These are phyloP conservation scores for Epinotia nisella DNA, from an alignment of 2,888 invertebrate genomes.

Conservation along the genomic window DNA sequence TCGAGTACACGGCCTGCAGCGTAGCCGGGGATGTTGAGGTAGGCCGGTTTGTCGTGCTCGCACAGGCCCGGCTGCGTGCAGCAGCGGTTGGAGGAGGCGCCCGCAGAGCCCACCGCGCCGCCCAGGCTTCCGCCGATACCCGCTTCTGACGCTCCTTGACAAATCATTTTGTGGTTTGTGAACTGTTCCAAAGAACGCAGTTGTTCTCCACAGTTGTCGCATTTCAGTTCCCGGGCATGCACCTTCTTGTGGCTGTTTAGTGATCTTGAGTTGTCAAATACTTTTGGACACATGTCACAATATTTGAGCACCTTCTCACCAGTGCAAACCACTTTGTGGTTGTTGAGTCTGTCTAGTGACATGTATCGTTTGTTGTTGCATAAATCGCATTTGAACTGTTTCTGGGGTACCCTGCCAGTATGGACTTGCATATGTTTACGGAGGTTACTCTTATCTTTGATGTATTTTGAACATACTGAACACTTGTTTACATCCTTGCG, in stretches of 20 bases:
- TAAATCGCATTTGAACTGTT: conserved; percentile 83
- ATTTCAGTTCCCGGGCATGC: conserved; percentile 82
- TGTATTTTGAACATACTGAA: conserved; percentile 83
- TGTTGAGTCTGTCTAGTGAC: conserved; percentile 82
- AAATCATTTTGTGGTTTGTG: conserved; percentile 80
- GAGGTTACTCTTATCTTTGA: conserved; percentile 83
- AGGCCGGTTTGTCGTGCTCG: conserved; percentile 83
- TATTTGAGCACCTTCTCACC: conserved; percentile 81
- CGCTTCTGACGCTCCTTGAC: conserved; percentile 68
- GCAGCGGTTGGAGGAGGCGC: conserved; percentile 67
- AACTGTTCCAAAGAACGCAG: conserved; percentile 81
- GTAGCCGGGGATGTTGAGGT: conserved; percentile 81
- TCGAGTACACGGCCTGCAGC: conserved; percentile 77
- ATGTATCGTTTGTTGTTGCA: conserved; percentile 83
- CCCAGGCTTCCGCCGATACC: conserved; percentile 63
- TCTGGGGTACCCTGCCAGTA: conserved; percentile 81
- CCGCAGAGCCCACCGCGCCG: conserved; percentile 49
- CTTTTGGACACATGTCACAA: conserved; percentile 84
- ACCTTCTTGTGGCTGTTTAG: conserved; percentile 83
- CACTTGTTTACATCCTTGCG: conserved; percentile 84
- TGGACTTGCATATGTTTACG: conserved; percentile 85
- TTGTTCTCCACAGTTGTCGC: conserved; percentile 82
- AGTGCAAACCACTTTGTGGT: conserved; percentile 82
- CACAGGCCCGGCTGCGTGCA: conserved; percentile 80
- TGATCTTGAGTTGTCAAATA: conserved; percentile 83